Evolutionary conservation across 2,888 invertebrate species (phyloP), one percentile per base, ranked within the genome.

Genomic region (Trimorus sp.): DNA sequence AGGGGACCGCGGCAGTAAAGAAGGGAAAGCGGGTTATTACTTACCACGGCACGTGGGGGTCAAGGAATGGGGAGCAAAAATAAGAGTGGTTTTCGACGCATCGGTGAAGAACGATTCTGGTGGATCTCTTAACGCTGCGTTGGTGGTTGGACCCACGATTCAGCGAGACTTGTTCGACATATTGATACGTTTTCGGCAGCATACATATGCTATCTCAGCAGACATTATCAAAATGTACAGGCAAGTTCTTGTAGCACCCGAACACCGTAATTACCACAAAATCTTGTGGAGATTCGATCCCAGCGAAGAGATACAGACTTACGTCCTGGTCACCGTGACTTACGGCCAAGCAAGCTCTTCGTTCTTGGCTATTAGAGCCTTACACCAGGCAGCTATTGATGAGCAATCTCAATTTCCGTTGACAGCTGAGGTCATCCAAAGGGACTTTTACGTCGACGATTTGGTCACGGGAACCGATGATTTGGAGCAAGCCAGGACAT

Each of bases 191-290:
- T 40, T 40, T 40, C 40, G 40, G 11, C 40, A 40, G 40, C 40
- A 40, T 11, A 40, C 8, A 11, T 40, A 40, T 40, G 40, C 11
- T 9, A 40, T 40, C 9, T 40, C 11, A 9, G 40, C 40, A 11
- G 7, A 40, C 40, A 40, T 40, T 9, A 40, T 40, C 40, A 87
- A 89, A 81, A 90, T 89, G 88, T 89, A 87, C 60, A 84, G 86
- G 0, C 84, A 85, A 66, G 59, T 88, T 8, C 12, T 8, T 26
- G 26, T 26, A 16, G 37, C 84, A 0, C 56, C 59, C 0, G 71
- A 82, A n/a, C 84, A 89, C 69, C 56, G 77, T 1, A 66, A 84
- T 11, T 84, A 75, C 26, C 87, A 87, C 11, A 53, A 85, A 6
- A 88, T 90, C 8, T 26, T 90, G 6, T 90, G 89, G 89, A 60